Evolutionary conservation across 2,113 vertebrate genomes (phyloP), one percentile per base, ranked within the genome.

Genomic region (Actinemys pallida): DNA sequence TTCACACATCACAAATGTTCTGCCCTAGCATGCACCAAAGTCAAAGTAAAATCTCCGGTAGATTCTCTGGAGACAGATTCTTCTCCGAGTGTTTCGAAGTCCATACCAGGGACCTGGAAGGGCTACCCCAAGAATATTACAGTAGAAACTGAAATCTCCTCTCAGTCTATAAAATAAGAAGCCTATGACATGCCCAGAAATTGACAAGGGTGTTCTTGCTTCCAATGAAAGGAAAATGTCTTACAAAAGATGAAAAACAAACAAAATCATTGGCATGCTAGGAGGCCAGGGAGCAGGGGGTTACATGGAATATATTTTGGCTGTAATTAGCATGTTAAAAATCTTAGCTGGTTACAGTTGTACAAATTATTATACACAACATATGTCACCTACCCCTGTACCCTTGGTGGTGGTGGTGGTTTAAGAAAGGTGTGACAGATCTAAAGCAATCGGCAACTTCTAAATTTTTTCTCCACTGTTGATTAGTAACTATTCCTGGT

Each of bases 301-400:
- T n/a, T 16, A 19, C 24, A 45, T 76, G 22, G 75, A 2, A 47
- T 86, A 89, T 29, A 31, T 45, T 49, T 81, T 80, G 20, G 9
- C 13, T 83, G 27, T 8, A 25, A 13, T 24, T 3, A 14, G 9
- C 42, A 22, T 20, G 22, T 52, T 75, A 88, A 50, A 1, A 16
- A 47, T 47, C 78, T 84, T n/a, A 54, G 35, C 42, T 2, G 39
- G 84, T 0, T 45, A 24, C 8, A 91, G 31, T 10, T 24, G 6
- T 5, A 81, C 0, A 0, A 22, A 10, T 3, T 85, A 79, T 85
- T 89, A 9, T 65, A 6, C n/a, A 65, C 0, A 0, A 49, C 17
- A 25, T 31, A 11, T 10, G 69, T 42, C n/a, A 42, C 16, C 31
- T 69, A 12, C 31, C 16, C 10, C 39, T 4, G 8, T 19, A 11